phyloP scores from a whole-genome alignment of 1,140 invertebrate genomes.

The Hycleus cichorii region DNA sequence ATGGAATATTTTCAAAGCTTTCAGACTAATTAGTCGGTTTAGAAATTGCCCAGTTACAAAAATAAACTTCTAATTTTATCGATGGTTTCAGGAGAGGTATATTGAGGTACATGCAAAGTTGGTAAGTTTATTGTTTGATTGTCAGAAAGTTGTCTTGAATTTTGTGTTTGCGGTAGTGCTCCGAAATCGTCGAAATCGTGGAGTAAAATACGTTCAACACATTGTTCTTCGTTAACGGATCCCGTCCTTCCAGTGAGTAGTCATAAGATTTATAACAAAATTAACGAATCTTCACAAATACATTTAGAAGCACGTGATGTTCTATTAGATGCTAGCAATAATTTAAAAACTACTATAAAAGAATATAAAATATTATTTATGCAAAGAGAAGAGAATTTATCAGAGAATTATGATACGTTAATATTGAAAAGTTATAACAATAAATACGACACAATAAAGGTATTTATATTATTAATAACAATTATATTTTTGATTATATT shows the following conservation, averaged over 20 bases:
- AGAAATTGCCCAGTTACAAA: no score
- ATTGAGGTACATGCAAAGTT: constrained; percentile 75
- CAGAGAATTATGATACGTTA: constrained; percentile 31
- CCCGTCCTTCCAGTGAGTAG: constrained; percentile 34
- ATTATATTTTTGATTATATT: not conserved
- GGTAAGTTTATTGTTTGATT: constrained; percentile 52
- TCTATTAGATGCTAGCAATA: constrained; percentile 33
- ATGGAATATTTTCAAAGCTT: no score
- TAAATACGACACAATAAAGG: constrained; percentile 30
- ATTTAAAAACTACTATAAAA: constrained; percentile 32
- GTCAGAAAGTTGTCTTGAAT: not conserved
- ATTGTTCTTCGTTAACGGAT: constrained; percentile 32
- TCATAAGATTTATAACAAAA: constrained; percentile 34
- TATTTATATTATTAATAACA: constrained; percentile 2
- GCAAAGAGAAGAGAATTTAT: constrained; percentile 30
- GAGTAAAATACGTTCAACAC: constrained; percentile 29
- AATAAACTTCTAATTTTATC: not conserved
- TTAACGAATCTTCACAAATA: constrained; percentile 33
- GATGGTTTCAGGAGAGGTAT: constrained; percentile 61
- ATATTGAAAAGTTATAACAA: constrained; percentile 29
- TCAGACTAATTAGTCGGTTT: no score
- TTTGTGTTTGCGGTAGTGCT: constrained; percentile 42
- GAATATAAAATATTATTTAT: constrained; percentile 31
- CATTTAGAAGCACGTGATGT: constrained; percentile 33
- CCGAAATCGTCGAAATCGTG: constrained; percentile 50